Conservation (phyloP, 2,113 vertebrate genomes). For the Pyrgilauda ruficollis region DNA sequence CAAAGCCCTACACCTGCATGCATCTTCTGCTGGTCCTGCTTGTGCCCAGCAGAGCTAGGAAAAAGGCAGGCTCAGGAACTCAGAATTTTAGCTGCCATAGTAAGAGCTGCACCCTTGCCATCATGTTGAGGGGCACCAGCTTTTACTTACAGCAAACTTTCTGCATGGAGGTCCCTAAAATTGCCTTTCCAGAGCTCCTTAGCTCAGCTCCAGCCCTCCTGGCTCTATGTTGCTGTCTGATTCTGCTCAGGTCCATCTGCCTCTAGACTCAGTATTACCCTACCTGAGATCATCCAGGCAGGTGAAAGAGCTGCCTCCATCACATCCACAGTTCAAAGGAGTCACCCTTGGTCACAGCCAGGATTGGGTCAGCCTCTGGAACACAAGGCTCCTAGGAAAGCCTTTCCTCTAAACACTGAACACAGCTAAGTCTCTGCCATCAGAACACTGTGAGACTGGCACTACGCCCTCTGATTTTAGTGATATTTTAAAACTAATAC, state of each 20-base stretch:
- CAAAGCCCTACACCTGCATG: neutral
- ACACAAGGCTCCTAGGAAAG: neutral
- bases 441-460: neutral
- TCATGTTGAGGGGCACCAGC: neutral
- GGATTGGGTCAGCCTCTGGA: neutral
- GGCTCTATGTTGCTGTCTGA: fast-evolving
- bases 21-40: neutral
- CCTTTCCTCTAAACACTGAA: neutral
- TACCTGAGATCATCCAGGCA: neutral
- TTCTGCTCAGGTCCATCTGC: neutral
- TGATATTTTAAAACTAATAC: constrained; percentile 31
- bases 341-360: neutral
- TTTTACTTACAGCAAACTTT: neutral
- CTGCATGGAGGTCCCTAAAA: neutral
- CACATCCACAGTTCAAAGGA: neutral
- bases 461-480: constrained; percentile 49
- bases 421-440: neutral
- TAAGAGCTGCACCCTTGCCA: neutral
- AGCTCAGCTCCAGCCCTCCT: neutral
- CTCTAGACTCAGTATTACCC: neutral
- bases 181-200: neutral
- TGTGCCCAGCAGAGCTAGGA: neutral
- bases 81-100: neutral
- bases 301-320: neutral
- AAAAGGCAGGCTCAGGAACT: neutral